A percentile compares a stretch with the other conserved stretches of the same genome.
Evolutionary conservation across 2,797 vertebrate genomes (phyloP).

Genomic region (Manis crassicaudata): DNA sequence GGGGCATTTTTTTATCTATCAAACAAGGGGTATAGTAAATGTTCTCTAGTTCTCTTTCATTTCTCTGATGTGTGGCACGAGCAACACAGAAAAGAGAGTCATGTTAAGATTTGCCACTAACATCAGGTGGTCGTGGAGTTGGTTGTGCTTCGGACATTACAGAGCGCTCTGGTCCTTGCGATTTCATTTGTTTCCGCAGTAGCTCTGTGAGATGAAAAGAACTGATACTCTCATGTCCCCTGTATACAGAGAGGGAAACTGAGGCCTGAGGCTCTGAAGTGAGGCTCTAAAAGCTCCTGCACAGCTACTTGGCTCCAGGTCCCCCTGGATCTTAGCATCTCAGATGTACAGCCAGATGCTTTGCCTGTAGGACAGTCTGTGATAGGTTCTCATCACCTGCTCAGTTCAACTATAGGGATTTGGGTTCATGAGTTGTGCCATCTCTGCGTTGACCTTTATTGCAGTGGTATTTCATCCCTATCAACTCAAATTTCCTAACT

Average conservation of each 20-base stretch:
- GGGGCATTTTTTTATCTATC: background rate
- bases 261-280: background rate
- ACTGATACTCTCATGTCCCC: background rate
- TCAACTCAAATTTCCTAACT: background rate
- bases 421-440: background rate
- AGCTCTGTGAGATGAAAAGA: background rate
- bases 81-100: background rate
- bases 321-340: background rate
- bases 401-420: background rate
- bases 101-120: background rate
- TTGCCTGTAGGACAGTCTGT: background rate
- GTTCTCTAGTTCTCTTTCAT: background rate
- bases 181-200: background rate
- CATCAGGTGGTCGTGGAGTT: background rate
- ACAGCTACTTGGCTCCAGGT: background rate
- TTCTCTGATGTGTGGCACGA: background rate
- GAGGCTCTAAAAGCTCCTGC: background rate
- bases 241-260: background rate
- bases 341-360: accelerated
- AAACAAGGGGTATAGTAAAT: background rate
- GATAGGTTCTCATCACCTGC: background rate
- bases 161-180: background rate
- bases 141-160: background rate
- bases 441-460: background rate
- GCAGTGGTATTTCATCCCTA: background rate